Conservation (phyloP, 2,888 invertebrate species). For the Tachina grossa region DNA sequence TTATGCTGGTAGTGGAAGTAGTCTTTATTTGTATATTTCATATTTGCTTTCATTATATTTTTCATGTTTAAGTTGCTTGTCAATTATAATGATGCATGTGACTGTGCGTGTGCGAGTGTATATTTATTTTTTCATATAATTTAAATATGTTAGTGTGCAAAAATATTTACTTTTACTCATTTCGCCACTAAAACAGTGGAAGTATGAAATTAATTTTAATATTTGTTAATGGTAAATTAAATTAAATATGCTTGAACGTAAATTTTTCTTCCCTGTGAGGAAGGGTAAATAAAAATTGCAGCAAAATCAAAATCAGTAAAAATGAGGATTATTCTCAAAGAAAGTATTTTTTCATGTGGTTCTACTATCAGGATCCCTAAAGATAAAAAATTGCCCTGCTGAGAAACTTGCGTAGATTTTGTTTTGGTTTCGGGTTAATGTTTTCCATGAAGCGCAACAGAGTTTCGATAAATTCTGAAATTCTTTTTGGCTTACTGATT, state of each 20-base stretch:
- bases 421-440: no score
- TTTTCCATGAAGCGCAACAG: no score
- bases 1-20: neutral
- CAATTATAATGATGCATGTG: constrained; percentile 61
- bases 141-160: neutral
- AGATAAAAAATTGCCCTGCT: no score
- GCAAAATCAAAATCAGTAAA: neutral
- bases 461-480: no score
- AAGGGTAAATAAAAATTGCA: neutral
- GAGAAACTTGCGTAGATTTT: no score
- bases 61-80: constrained; percentile 62
- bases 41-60: constrained; percentile 64
- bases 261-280: neutral
- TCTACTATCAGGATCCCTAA: no score
- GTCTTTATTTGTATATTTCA: constrained; percentile 12
- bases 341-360: no score
- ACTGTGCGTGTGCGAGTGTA: neutral
- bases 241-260: neutral
- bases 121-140: neutral
- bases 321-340: no score
- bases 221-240: neutral
- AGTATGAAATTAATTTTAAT: neutral
- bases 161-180: constrained; percentile 19
- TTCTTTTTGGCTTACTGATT: no score
- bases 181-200: constrained; percentile 14